phyloP scores from a whole-genome alignment of 2,888 invertebrate species.

The Deroplatys truncata region DNA sequence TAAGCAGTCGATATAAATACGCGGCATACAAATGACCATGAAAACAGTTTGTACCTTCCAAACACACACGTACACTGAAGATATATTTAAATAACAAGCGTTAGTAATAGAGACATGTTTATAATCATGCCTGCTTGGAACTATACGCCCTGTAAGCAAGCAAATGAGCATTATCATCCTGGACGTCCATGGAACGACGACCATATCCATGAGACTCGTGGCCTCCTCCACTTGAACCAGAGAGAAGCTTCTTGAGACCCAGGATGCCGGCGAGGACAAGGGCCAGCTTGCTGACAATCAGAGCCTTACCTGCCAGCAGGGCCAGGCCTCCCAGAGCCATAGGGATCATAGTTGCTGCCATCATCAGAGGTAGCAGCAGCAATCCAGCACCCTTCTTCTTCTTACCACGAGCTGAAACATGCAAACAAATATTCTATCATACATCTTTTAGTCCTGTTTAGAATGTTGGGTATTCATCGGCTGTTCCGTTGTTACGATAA shows the following conservation, averaged over 20 bases:
- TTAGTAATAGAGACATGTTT: background rate
- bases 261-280: slow-evolving; percentile 76
- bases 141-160: slow-evolving; percentile 59
- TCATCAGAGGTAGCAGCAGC: slow-evolving; percentile 71
- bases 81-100: background rate
- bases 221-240: slow-evolving; percentile 55
- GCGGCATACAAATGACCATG: background rate
- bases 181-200: slow-evolving; percentile 29
- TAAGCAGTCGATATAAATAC: background rate
- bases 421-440: background rate
- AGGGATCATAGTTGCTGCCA: slow-evolving; percentile 77
- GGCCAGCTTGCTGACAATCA: slow-evolving; percentile 80
- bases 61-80: background rate
- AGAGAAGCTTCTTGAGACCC: slow-evolving; percentile 76
- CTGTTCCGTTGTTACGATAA: no score
- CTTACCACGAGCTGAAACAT: slow-evolving; percentile 54
- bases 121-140: background rate
- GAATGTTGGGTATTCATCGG: no score
- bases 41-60: background rate
- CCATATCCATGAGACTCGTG: slow-evolving; percentile 37
- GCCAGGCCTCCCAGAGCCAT: slow-evolving; percentile 78
- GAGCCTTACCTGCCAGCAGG: slow-evolving; percentile 76
- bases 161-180: slow-evolving; percentile 49
- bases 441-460: no score
- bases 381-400: slow-evolving; percentile 71